A percentile compares a stretch with the other conserved stretches of the same genome.
These are phyloP conservation scores for Anolis sagrei DNA, from an alignment of 2,113 vertebrate genomes.

Conservation along the genomic window DNA sequence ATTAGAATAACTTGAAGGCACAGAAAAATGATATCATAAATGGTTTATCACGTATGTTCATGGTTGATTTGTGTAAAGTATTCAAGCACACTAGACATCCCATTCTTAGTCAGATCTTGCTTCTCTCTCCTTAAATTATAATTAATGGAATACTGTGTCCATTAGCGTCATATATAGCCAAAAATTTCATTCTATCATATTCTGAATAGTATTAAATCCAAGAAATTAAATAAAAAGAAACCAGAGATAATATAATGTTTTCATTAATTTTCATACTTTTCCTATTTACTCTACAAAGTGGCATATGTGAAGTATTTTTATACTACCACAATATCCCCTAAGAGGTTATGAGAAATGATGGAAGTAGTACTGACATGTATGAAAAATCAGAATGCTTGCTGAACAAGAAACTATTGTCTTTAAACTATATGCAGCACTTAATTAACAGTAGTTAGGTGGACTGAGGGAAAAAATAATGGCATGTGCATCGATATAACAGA, in stretches of 20 bases:
- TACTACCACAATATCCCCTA: conserved; percentile 6
- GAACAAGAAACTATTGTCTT: neutral
- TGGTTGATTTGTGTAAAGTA: neutral
- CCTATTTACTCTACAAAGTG: neutral
- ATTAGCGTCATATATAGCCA: neutral
- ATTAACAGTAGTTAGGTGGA: neutral
- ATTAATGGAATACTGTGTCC: neutral
- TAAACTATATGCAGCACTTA: neutral
- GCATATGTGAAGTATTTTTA: neutral
- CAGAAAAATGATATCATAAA: no score
- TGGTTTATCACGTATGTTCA: neutral
- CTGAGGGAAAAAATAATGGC: conserved; percentile 3
- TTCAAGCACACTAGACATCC: neutral
- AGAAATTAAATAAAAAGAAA: neutral
- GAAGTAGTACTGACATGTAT: neutral
- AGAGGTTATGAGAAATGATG: neutral
- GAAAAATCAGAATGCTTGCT: conserved; percentile 2
- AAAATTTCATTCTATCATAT: neutral
- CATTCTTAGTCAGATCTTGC: neutral
- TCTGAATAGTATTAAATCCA: neutral
- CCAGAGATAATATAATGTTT: neutral
- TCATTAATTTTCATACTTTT: conserved; percentile 8
- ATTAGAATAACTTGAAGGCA: no score
- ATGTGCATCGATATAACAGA: neutral
- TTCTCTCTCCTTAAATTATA: neutral